These are phyloP conservation scores for Psittacula cyanocephala DNA, from an alignment of 2,113 vertebrate genomes.

Conservation along the genomic window DNA sequence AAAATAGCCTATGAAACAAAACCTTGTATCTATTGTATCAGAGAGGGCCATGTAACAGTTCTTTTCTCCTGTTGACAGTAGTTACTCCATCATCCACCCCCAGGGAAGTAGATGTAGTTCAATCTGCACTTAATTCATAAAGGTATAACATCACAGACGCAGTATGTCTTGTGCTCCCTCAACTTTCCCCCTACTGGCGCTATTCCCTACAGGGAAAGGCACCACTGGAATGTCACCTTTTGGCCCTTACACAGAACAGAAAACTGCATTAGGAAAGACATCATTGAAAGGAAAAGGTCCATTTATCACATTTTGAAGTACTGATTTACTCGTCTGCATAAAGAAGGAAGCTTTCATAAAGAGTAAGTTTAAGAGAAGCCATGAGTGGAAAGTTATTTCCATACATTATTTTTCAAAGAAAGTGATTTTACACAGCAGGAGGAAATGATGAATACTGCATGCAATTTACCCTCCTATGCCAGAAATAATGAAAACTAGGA, in stretches of 20 bases:
- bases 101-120: not conserved
- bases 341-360: not conserved
- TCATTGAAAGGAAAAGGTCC: not conserved
- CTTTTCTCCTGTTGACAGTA: not conserved
- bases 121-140: not conserved
- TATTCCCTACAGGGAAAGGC: not conserved
- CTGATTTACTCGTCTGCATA: not conserved
- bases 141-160: not conserved
- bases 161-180: not conserved
- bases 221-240: not conserved
- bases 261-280: not conserved
- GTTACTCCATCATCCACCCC: not conserved
- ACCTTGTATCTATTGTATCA: not conserved
- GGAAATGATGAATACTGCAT: conserved; percentile 28
- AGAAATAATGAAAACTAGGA: conserved; percentile 27
- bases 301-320: not conserved
- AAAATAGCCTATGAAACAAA: not conserved
- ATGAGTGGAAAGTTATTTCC: conserved; percentile 27
- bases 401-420: conserved; percentile 30
- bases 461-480: not conserved
- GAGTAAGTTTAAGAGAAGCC: not conserved
- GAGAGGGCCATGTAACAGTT: not conserved
- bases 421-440: not conserved
- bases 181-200: not conserved
- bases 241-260: not conserved